Conservation (phyloP, 2,888 invertebrate species). For the Polyploca ridens region DNA sequence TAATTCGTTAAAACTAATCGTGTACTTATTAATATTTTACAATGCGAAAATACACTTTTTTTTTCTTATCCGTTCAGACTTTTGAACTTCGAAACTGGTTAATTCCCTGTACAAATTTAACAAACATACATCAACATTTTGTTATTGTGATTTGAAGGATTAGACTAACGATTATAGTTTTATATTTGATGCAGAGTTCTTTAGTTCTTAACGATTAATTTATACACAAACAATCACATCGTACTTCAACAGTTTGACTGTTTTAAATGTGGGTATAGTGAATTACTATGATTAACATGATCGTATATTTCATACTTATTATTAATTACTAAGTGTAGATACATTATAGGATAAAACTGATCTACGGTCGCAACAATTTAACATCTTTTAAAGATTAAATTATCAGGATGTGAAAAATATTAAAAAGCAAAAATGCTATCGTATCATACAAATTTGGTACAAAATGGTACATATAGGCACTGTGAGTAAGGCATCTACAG, state of each 20-base stretch:
- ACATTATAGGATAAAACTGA: conserved; percentile 24
- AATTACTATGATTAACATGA: conserved; percentile 28
- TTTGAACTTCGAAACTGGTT: conserved; percentile 77
- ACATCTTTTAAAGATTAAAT: conserved; percentile 65
- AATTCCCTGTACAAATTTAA: conserved; percentile 82
- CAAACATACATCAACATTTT: conserved; percentile 77
- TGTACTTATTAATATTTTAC: conserved; percentile 79
- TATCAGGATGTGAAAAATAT: conserved; percentile 73
- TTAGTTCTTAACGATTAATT: conserved; percentile 49
- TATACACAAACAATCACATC: conserved; percentile 28
- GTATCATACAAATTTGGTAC: conserved; percentile 79
- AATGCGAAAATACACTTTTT: conserved; percentile 80
- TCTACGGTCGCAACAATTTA: conserved; percentile 55
- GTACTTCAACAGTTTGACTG: conserved; percentile 39
- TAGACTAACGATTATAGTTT: conserved; percentile 24
- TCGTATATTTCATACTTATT: conserved; percentile 22
- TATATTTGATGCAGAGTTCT: not conserved
- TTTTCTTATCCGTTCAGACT: conserved; percentile 77
- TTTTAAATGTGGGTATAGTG: conserved; percentile 43
- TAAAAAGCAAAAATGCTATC: conserved; percentile 74
- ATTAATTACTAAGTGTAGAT: conserved; percentile 27
- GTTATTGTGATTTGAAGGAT: conserved; percentile 82
- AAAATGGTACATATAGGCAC: conserved; percentile 88
- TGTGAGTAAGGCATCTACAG: conserved; percentile 94
- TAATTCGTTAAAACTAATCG: conserved; percentile 76